A percentile compares a stretch with the other conserved stretches of the same genome.
phyloP scores from a whole-genome alignment of 92 coral and sea anemone genomes.

The Umimayanthus kanabou region DNA sequence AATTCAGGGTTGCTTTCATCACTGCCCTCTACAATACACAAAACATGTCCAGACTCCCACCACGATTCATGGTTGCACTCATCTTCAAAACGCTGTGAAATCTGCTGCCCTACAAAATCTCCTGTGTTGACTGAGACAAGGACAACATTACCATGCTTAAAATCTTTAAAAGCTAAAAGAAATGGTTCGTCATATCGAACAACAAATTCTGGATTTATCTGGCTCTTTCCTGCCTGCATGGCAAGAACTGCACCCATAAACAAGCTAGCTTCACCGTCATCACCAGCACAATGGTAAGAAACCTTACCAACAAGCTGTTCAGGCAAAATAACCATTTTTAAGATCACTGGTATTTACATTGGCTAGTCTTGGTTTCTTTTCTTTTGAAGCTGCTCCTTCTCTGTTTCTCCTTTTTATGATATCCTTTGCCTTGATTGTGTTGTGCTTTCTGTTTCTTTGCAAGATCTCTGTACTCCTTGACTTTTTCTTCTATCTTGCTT shows the following conservation, averaged over 20 bases:
- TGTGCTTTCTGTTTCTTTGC: slow-evolving; percentile 10
- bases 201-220: slow-evolving; percentile 44
- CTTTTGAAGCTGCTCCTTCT: slow-evolving; percentile 22
- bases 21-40: no score
- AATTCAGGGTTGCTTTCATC: no score
- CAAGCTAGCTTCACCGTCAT: slow-evolving; percentile 38
- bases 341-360: slow-evolving; percentile 22
- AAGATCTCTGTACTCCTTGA: slow-evolving; percentile 22
- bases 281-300: slow-evolving; percentile 44
- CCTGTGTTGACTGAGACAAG: slow-evolving; percentile 15
- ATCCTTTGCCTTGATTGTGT: slow-evolving; percentile 10
- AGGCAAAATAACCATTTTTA: slow-evolving; percentile 22
- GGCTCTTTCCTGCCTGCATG: slow-evolving; percentile 46
- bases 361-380: slow-evolving; percentile 23
- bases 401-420: neutral
- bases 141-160: slow-evolving; percentile 21
- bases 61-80: no score
- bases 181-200: slow-evolving; percentile 42
- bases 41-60: no score
- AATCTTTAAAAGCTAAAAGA: slow-evolving; percentile 46
- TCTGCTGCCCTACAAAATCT: slow-evolving; percentile 44
- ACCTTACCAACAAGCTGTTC: slow-evolving; percentile 41
- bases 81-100: slow-evolving; percentile 51
- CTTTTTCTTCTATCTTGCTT: slow-evolving; percentile 28
- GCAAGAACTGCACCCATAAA: slow-evolving; percentile 42